Conservation (phyloP, 2,888 invertebrate species). For the Cotesia congregata region DNA sequence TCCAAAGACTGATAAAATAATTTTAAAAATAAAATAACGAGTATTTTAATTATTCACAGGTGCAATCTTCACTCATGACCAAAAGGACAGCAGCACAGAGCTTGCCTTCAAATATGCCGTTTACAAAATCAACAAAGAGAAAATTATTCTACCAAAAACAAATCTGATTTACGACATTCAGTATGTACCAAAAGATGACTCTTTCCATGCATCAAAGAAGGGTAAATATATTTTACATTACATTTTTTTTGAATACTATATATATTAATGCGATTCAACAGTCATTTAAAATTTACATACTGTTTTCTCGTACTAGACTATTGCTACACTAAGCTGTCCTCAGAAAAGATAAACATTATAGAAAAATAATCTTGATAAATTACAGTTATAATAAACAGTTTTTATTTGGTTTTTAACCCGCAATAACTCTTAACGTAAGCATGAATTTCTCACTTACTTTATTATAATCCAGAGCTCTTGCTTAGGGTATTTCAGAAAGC, state of each 20-base stretch:
- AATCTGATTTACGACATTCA: constrained; percentile 82
- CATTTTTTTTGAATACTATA: no score
- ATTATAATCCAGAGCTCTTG: constrained; percentile 33
- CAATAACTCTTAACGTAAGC: constrained; percentile 30
- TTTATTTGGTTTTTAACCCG: constrained; percentile 4
- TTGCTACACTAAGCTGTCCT: no score
- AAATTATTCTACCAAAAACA: constrained; percentile 79
- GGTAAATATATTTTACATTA: constrained; percentile 70
- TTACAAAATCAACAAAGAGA: constrained; percentile 82
- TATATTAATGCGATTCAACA: no score
- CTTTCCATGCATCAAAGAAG: constrained; percentile 84
- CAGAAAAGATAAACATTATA: background rate
- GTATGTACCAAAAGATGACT: constrained; percentile 81
- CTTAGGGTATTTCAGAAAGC: constrained; percentile 22
- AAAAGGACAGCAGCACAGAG: constrained; percentile 79
- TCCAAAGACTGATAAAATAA: background rate
- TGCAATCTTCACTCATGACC: constrained; percentile 82
- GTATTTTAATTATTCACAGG: constrained; percentile 71
- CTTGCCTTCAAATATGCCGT: constrained; percentile 87
- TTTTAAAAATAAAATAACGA: constrained; percentile 9
- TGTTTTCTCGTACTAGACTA: no score
- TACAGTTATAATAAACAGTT: background rate
- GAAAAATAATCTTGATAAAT: constrained; percentile 28
- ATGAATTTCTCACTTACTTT: constrained; percentile 27
- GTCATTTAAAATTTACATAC: no score